Conservation (phyloP, 2,113 vertebrate species). For the Martes martes region DNA sequence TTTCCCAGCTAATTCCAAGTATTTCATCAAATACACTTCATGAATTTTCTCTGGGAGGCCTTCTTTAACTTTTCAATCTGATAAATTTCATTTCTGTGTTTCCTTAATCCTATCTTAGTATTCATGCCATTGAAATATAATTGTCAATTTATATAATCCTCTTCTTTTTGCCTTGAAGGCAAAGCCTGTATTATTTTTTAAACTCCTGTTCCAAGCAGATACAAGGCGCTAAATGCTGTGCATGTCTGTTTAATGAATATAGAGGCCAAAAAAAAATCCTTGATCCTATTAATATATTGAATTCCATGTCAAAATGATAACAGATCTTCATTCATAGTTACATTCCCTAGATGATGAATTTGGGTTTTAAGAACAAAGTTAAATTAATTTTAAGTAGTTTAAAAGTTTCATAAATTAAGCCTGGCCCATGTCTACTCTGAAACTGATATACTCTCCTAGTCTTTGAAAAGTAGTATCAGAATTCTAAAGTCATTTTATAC, state of each 20-base stretch:
- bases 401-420: constrained; percentile 28
- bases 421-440: not conserved
- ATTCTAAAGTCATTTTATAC: not conserved
- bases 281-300: not conserved
- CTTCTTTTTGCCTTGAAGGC: not conserved
- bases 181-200: not conserved
- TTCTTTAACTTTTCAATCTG: not conserved
- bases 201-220: not conserved
- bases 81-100: not conserved
- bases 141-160: not conserved
- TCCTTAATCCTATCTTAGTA: not conserved
- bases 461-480: constrained; percentile 4
- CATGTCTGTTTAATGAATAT: not conserved
- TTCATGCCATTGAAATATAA: not conserved
- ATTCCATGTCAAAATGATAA: not conserved
- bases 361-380: not conserved
- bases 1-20: not conserved
- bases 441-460: not conserved
- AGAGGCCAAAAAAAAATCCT: not conserved
- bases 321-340: not conserved
- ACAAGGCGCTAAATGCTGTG: not conserved
- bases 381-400: not conserved
- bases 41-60: not conserved
- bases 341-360: not conserved
- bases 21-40: not conserved